Conservation (phyloP, 2,888 invertebrate species). For the Toxonevra muliebris region DNA sequence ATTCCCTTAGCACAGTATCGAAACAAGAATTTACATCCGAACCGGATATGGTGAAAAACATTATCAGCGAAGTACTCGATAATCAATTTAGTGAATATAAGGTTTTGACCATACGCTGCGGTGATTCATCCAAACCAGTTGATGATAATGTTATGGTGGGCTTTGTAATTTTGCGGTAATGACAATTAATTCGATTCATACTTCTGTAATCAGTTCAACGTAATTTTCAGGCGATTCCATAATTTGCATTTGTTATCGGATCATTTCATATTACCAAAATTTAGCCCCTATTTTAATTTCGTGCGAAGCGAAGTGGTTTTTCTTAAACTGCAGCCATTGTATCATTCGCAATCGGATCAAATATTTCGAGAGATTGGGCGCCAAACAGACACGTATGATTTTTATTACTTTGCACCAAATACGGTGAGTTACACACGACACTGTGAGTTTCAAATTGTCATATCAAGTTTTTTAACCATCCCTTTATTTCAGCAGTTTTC, state of each 20-base stretch:
- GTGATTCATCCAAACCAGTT: conserved; percentile 42
- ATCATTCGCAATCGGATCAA: conserved; percentile 49
- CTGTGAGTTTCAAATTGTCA: neutral
- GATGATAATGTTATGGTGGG: conserved; percentile 48
- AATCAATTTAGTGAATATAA: conserved; percentile 42
- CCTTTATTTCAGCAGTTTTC: conserved; percentile 1
- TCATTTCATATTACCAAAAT: conserved; percentile 41
- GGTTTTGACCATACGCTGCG: conserved; percentile 50
- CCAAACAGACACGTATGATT: conserved; percentile 44
- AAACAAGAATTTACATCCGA: conserved; percentile 28
- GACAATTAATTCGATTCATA: neutral
- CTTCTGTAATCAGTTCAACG: neutral
- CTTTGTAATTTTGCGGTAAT: conserved; percentile 51
- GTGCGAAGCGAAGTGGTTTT: conserved; percentile 48
- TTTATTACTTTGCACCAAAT: conserved; percentile 46
- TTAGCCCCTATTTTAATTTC: conserved; percentile 37
- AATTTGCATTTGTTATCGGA: conserved; percentile 39
- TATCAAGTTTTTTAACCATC: neutral
- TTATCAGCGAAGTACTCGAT: conserved; percentile 41
- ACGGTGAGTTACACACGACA: conserved; percentile 32
- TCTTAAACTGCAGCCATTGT: conserved; percentile 54
- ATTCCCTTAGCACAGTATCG: neutral
- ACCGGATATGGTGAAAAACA: conserved; percentile 33
- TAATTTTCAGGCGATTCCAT: conserved; percentile 34
- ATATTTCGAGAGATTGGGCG: conserved; percentile 50